These are phyloP conservation scores for Apoda limacodes DNA, from an alignment of 2,888 invertebrate genomes.

Conservation along the genomic window DNA sequence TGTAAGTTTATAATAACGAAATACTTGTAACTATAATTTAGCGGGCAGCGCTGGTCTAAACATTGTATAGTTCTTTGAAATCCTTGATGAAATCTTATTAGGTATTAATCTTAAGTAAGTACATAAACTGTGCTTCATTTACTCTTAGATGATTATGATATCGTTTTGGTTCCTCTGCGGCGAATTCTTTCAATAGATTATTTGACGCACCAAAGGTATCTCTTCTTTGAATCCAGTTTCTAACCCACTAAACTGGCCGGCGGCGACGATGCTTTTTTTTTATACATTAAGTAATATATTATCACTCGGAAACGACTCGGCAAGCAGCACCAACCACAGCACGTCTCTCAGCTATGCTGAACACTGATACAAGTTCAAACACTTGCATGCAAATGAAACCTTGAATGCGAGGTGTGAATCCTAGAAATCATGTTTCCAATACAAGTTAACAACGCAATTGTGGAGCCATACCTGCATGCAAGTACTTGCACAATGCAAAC, in stretches of 20 bases:
- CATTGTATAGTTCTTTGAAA: slow-evolving; percentile 13
- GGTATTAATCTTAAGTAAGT: too few relatives aligned
- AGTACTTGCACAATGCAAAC: too few relatives aligned
- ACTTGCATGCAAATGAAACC: slow-evolving; percentile 14
- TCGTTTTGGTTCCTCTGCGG: slow-evolving; percentile 12
- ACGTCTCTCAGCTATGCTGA: slow-evolving; percentile 16
- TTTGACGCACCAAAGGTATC: slow-evolving; percentile 14
- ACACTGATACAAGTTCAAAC: slow-evolving; percentile 13
- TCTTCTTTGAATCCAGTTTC: slow-evolving; percentile 14
- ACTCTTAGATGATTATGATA: slow-evolving; percentile 15
- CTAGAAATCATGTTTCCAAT: slow-evolving; percentile 14
- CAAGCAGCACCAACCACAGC: slow-evolving; percentile 15
- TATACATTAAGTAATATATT: slow-evolving; percentile 11
- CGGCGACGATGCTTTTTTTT: slow-evolving; percentile 13
- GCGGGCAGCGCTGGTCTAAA: slow-evolving; percentile 15
- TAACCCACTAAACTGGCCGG: slow-evolving; percentile 14
- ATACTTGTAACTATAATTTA: slow-evolving; percentile 13
- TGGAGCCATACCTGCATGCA: slow-evolving; percentile 10
- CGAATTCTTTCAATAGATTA: slow-evolving; percentile 13
- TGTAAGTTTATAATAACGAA: slow-evolving; percentile 13
- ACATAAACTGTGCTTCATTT: slow-evolving; percentile 13
- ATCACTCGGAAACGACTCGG: slow-evolving; percentile 14
- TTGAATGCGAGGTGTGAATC: slow-evolving; percentile 15
- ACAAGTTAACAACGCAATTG: slow-evolving; percentile 13
- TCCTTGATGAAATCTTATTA: slow-evolving; percentile 14